A percentile compares a stretch with the other conserved stretches of the same genome.
Evolutionary conservation across 2,113 vertebrate genomes (phyloP).

Genomic region (Crotalus viridis): DNA sequence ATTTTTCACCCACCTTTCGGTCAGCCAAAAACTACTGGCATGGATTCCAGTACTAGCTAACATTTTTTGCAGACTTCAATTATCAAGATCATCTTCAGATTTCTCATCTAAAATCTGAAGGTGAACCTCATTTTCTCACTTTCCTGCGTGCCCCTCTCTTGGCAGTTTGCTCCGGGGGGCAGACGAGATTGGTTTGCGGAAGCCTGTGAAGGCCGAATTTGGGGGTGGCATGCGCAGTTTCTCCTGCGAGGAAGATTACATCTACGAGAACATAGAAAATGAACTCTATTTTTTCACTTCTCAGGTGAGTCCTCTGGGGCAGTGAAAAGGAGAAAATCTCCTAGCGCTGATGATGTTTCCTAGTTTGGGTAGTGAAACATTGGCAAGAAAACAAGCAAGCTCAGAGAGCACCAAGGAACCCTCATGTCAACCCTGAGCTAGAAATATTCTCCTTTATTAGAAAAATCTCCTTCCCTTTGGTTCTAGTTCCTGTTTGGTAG

Average conservation of each 20-base stretch:
- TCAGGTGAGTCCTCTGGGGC: conserved; percentile 74
- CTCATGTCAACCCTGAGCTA: not conserved
- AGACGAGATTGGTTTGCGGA: conserved; percentile 89
- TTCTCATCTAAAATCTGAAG: not conserved
- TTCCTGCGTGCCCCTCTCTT: not conserved
- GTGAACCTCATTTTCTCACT: not conserved
- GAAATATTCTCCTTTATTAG: not conserved
- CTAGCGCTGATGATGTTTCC: not conserved
- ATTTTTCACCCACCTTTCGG: not conserved
- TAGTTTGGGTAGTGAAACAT: not conserved
- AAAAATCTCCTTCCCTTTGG: not conserved
- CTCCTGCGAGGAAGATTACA: conserved; percentile 96
- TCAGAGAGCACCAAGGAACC: not conserved
- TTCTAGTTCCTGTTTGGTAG: not conserved
- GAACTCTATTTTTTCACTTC: conserved; percentile 95
- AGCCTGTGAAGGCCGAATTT: conserved; percentile 88
- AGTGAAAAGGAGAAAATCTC: not conserved
- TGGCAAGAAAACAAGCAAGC: not conserved
- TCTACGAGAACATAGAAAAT: conserved; percentile 96
- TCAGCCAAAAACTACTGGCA: not conserved
- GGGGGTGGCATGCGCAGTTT: conserved; percentile 87
- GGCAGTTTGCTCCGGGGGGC: conserved; percentile 90
- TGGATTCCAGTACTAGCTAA: not conserved
- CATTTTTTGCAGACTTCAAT: not conserved
- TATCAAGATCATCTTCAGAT: not conserved